Evolutionary conservation across 2,797 vertebrate species (phyloP).

Genomic region (Anguilla pacifica): DNA sequence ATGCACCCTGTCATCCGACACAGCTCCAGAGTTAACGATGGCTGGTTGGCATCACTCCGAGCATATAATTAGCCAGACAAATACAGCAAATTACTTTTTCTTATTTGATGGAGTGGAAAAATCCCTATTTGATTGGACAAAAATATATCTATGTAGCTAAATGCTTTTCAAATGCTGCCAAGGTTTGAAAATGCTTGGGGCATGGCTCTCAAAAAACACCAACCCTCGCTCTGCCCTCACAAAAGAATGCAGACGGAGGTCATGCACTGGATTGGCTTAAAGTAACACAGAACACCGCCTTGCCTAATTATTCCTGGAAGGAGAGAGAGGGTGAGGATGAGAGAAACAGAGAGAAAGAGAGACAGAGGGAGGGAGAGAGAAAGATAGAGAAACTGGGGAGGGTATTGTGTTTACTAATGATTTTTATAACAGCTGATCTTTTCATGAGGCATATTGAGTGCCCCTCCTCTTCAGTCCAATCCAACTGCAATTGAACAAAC

Average conservation of each 20-base stretch:
- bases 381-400: not conserved
- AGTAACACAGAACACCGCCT: not conserved
- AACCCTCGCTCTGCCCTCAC: not conserved
- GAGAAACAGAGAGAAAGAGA: not conserved
- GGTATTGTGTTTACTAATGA: constrained; percentile 1
- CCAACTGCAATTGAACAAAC: not conserved
- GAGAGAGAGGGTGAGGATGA: not conserved
- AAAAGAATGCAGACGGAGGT: not conserved
- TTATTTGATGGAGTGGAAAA: not conserved
- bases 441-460: not conserved
- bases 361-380: not conserved
- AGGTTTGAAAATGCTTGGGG: not conserved
- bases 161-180: not conserved
- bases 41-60: not conserved
- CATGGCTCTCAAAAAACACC: not conserved
- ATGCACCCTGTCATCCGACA: not conserved
- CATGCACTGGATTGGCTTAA: not conserved
- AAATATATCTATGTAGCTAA: not conserved
- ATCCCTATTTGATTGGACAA: not conserved
- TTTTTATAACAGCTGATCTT: constrained; percentile 5
- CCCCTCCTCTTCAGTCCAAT: not conserved
- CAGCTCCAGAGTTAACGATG: not conserved
- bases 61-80: not conserved
- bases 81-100: not conserved
- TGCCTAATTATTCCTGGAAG: not conserved